These are phyloP conservation scores for Bactericera cockerelli DNA, from an alignment of 1,140 invertebrate species.

Conservation along the genomic window DNA sequence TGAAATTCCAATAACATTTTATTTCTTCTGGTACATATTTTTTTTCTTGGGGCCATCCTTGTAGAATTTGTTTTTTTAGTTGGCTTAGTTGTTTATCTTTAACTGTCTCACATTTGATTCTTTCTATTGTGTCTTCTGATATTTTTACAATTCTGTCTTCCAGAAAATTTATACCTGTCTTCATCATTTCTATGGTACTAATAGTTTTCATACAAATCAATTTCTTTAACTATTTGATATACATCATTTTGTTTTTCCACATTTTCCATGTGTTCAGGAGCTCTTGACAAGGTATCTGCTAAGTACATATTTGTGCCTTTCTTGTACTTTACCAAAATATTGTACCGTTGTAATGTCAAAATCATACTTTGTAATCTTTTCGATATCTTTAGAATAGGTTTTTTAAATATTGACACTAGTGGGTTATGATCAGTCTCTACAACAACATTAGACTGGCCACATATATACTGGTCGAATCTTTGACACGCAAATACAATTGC, in stretches of 20 bases:
- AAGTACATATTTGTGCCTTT: neutral
- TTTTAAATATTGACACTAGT: slow-evolving; percentile 17
- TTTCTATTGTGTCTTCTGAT: neutral
- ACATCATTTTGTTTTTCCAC: neutral
- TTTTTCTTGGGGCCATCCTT: neutral
- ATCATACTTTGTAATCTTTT: neutral
- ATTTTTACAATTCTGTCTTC: neutral
- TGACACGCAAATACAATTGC: too few relatives aligned
- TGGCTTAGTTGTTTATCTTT: neutral
- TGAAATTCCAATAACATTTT: neutral
- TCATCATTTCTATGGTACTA: neutral
- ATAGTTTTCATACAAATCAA: neutral
- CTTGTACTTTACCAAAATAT: neutral
- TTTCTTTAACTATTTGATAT: neutral
- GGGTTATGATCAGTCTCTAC: slow-evolving; percentile 30
- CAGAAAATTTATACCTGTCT: neutral
- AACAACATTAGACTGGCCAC: slow-evolving; percentile 21
- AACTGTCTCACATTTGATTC: neutral
- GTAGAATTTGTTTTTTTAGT: neutral
- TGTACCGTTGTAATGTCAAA: neutral
- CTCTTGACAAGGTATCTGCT: neutral
- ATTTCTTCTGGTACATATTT: neutral
- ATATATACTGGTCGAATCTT: slow-evolving; percentile 23
- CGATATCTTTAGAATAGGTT: neutral
- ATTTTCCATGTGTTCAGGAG: neutral